Percentiles rank a stretch among this genome's conserved stretches.
phyloP scores from a whole-genome alignment of 64 coral and sea anemone species.

The Orbicella faveolata region DNA sequence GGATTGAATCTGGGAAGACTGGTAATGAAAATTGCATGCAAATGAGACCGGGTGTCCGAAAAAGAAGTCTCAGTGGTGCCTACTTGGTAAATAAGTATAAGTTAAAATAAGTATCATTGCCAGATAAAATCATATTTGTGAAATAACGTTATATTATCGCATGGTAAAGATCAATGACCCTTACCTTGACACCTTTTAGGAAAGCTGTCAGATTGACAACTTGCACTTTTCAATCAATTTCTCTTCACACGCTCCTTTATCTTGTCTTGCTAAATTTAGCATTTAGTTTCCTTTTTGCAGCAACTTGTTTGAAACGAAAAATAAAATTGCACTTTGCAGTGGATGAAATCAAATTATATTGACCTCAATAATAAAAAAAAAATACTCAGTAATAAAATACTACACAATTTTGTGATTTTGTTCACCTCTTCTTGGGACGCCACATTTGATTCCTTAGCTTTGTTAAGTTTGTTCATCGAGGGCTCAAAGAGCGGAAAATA shows the following conservation, averaged over 20 bases:
- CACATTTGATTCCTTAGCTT: too few relatives aligned
- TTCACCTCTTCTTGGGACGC: too few relatives aligned
- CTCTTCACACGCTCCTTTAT: neutral
- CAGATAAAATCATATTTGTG: neutral
- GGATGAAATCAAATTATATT: neutral
- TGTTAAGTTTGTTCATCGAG: too few relatives aligned
- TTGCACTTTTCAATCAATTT: neutral
- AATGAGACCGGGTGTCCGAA: neutral
- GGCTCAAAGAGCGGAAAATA: too few relatives aligned
- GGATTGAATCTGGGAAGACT: neutral
- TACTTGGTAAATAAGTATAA: neutral
- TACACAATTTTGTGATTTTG: neutral
- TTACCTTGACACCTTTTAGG: neutral
- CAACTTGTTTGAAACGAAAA: neutral
- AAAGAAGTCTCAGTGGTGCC: neutral
- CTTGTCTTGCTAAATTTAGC: neutral
- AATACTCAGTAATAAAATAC: neutral
- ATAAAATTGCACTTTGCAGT: neutral
- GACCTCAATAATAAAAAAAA: neutral
- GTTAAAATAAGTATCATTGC: neutral
- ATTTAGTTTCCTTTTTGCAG: neutral
- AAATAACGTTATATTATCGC: neutral
- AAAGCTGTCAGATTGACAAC: neutral
- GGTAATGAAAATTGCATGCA: neutral
- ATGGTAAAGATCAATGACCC: neutral